Evolutionary conservation across 2,888 invertebrate species (phyloP), one percentile per base, ranked within the genome.

Genomic region (Kryphioiulus occultus): DNA sequence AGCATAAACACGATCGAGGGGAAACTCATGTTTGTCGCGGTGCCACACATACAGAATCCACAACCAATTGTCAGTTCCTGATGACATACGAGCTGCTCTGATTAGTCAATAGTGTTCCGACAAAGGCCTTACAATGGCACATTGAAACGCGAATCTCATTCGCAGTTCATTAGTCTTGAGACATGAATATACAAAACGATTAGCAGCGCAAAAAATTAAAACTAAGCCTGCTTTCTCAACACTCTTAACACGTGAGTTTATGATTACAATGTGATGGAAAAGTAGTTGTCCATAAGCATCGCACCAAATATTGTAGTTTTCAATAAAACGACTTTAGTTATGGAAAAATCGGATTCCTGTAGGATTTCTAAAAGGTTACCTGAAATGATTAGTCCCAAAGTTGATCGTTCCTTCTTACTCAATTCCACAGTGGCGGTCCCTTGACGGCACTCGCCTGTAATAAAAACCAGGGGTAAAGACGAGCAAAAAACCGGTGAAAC

Each of bases 361-460:
- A 17, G n/a, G 26, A 26, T 30, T 83, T 35, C 26, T 30, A 1
- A 12, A 12, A 30, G 53, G 35, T 47, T 89, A 90, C 90, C 90
- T 47, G 89, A 88, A 78, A 90, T 89, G 30, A 89, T 89, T 2
- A 90, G 86, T 53, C 90, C 90, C 17, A 90, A 84, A 47, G 90
- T 90, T 22, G 87, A 87, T 26, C 89, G 88, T 86, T 90, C 89
- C 26, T 89, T 89, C 86, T 89, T 89, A 17, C 85, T 87, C 1
- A 90, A 85, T 88, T 90, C 90, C 19, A 90, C 89, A 86, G 88
- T 68, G n/a, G 89, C 44, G 22, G 35, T 88, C 35, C 85, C 86
- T 17, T 30, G 78, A 12, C 42, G 82, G 32, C 86, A 17, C 30
- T 86, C 86, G 15, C 44, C 85, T 85, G 85, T 26, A 87, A 47